These are phyloP conservation scores for Drosophila ustulata DNA, from an alignment of 2,888 invertebrate species.

Conservation along the genomic window DNA sequence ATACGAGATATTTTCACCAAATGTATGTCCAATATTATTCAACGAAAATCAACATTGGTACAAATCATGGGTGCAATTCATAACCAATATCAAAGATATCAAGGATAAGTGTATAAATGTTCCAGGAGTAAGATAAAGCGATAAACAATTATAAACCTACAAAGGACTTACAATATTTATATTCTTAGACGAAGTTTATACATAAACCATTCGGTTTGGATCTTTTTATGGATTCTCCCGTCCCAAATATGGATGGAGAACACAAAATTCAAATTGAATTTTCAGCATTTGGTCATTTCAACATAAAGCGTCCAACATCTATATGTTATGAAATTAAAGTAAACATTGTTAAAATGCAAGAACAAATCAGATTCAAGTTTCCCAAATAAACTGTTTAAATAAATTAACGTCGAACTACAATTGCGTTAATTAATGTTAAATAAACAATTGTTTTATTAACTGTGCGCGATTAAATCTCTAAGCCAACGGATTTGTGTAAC, in stretches of 20 bases:
- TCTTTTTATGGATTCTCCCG: neutral
- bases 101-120: conserved; percentile 21
- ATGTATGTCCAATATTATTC: conserved; percentile 11
- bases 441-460: too few species aligned
- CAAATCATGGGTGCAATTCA: neutral
- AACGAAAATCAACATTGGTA: conserved; percentile 6
- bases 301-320: too few species aligned
- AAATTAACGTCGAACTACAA: too few species aligned
- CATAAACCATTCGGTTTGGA: neutral
- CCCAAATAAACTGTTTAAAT: too few species aligned
- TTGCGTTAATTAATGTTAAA: too few species aligned
- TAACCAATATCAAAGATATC: neutral
- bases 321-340: too few species aligned
- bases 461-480: too few species aligned
- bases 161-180: neutral
- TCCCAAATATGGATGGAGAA: neutral
- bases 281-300: neutral
- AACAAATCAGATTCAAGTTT: too few species aligned
- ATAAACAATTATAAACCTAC: neutral
- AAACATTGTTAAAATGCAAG: too few species aligned
- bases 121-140: conserved; percentile 25
- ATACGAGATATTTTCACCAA: rapidly evolving
- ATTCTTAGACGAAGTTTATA: conserved; percentile 21
- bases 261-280: neutral
- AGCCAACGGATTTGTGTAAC: too few species aligned